phyloP scores from a whole-genome alignment of 2,888 invertebrate species.

The Alitta virens region DNA sequence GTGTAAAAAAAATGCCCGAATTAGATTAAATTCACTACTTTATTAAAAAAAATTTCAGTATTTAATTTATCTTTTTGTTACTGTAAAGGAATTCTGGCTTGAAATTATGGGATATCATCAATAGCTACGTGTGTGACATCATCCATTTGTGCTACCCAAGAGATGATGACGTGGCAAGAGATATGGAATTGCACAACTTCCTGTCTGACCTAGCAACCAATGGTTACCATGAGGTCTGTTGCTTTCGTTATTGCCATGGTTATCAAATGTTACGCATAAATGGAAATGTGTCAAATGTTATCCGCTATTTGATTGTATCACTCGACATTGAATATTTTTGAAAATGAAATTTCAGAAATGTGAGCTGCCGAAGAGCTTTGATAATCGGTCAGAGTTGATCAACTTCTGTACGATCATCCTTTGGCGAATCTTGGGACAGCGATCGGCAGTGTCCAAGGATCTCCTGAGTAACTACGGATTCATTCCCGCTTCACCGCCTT shows the following conservation, averaged over 20 bases:
- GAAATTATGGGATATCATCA: conserved; percentile 18
- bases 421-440: conserved; percentile 15
- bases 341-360: no score
- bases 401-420: conserved; percentile 20
- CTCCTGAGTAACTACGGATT: conserved; percentile 20
- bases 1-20: neutral
- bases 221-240: conserved; percentile 11
- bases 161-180: conserved; percentile 20
- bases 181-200: conserved; percentile 21
- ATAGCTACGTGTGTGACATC: conserved; percentile 18
- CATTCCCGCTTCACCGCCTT: conserved; percentile 21
- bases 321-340: no score
- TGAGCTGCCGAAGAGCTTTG: neutral
- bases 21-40: no score
- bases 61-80: no score
- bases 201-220: conserved; percentile 18
- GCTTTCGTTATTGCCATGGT: no score
- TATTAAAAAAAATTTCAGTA: no score
- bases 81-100: neutral
- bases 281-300: no score
- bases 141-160: conserved; percentile 19
- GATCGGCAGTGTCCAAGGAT: conserved; percentile 11
- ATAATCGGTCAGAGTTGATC: conserved; percentile 13
- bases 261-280: no score
- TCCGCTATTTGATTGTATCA: no score